Base-by-base conservation (phyloP, 2,797 vertebrate genomes). In the Acanthis flammea region DNA sequence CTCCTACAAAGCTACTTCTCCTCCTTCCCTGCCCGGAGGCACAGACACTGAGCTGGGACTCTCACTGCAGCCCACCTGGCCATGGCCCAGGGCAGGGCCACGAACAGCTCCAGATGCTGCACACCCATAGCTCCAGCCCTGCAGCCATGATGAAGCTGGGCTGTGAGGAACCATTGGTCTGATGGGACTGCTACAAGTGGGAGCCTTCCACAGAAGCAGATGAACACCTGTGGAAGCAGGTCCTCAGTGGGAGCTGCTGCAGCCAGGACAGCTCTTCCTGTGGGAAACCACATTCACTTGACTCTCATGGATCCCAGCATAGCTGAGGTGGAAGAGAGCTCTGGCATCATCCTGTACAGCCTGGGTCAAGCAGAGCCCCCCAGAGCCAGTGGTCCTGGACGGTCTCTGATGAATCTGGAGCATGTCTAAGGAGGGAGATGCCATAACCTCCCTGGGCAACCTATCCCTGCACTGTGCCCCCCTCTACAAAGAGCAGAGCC, bases 151-250 rank as follows among this genome's bases (percentile, higher is more conserved):
- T 7, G 4, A 25, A 44, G 28, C 60, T 1, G 1, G 45, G 41
- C 37, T 17, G 14, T 2, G 5, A 55, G 54, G 27, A 58, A 55
- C 39, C 16, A 3, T 1, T 8, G 21, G 9, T 48, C 48, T 3
- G 0, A 14, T 0, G 3, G 51, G 39, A 33, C 51, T 25, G 73
- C 6, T 2, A 0, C 3, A 9, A 35, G 37, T 1, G 28, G 61
- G 39, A 58, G 31, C 41, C n/a, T 19, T 15, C 17, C 80, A 19
- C 4, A 8, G 68, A n/a, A 35, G 28, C 33, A 51, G 44, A 57
- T 2, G 27, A 60, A 60, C 21, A 31, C 45, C 25, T 17, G 55
- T 9, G 28, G 39, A 16, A 72, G 76, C 61, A 55, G 63, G 19
- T 44, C 30, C 12, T 13, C 42, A 30, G 27, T 1, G 18, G 65